Evolutionary conservation across 2,113 vertebrate species (phyloP), one percentile per base, ranked within the genome.

Genomic region (Passer domesticus): DNA sequence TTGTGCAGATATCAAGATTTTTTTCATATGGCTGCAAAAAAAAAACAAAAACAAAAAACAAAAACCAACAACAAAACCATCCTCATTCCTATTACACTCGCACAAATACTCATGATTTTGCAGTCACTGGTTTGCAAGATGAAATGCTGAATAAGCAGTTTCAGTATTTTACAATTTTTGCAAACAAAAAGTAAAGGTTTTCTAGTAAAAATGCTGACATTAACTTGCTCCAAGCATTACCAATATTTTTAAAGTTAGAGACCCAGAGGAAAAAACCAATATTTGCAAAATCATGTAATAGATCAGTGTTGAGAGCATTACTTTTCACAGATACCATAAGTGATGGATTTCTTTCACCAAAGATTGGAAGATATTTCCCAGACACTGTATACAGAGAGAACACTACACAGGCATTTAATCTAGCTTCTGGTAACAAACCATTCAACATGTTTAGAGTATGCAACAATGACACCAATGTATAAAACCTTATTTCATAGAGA

Each of bases 201-300:
- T 94, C 69, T 39, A 88, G 28, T 50, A 30, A 95, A 97, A 97
- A 79, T 70, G 87, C 68, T 95, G 79, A 87, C 84, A 39, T 56
- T 69, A 90, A 90, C 81, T 92, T 67, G 60, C 55, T 81, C 39
- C 18, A 50, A 94, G 56, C 58, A 15, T 90, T 94, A 92, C 14
- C 20, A 62, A 5, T 89, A 96, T 60, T 63, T 81, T 89, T 53
- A 82, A 91, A 68, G 68, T 64, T 75, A 69, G 10, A 86, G 27
- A 55, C 62, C n/a, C 63, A 82, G 19, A 63, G 39, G 50, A 19
- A 81, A 84, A 80, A 91, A 50, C 24, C 49, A 14, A 13, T 37
- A 83, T 80, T 90, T 88, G 60, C 67, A 90, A 91, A 89, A 87
- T 47, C 68, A 74, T 37, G 47, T 83, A 85, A 90, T 46, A 92